These are phyloP conservation scores for Tenthredo amoena DNA, from an alignment of 2,888 invertebrate genomes.

Conservation along the genomic window DNA sequence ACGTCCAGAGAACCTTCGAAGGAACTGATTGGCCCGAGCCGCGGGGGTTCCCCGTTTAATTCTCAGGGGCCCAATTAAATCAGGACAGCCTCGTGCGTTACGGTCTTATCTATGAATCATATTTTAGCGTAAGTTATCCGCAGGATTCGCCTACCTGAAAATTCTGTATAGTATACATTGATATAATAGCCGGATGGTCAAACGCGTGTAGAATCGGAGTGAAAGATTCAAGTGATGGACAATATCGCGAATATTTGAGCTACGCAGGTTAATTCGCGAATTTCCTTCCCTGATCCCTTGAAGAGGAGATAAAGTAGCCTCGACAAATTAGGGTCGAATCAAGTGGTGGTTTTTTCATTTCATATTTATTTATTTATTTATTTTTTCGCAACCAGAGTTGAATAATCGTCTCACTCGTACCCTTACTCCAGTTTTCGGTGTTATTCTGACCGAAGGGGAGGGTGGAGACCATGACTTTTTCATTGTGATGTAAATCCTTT, in stretches of 20 bases:
- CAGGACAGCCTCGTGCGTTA: constrained; percentile 68
- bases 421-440: background rate
- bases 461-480: constrained; percentile 13
- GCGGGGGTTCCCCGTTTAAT: constrained; percentile 70
- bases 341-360: constrained; percentile 6
- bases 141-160: background rate
- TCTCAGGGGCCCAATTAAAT: constrained; percentile 70
- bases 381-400: constrained; percentile 5
- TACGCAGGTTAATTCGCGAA: background rate
- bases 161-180: background rate
- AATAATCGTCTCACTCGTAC: constrained; percentile 18
- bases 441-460: constrained; percentile 15
- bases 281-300: background rate
- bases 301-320: background rate
- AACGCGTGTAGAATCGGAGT: background rate
- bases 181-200: background rate
- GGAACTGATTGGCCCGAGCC: constrained; percentile 68
- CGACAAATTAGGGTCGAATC: background rate
- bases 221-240: background rate
- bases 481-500: constrained; percentile 39
- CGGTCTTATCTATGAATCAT: constrained; percentile 70
- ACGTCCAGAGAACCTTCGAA: constrained; percentile 62
- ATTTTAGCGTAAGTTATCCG: constrained; percentile 40
- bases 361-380: background rate
- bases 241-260: background rate